These are phyloP conservation scores for Chymomyza caudatula DNA, from an alignment of 2,888 invertebrate species.

Conservation along the genomic window DNA sequence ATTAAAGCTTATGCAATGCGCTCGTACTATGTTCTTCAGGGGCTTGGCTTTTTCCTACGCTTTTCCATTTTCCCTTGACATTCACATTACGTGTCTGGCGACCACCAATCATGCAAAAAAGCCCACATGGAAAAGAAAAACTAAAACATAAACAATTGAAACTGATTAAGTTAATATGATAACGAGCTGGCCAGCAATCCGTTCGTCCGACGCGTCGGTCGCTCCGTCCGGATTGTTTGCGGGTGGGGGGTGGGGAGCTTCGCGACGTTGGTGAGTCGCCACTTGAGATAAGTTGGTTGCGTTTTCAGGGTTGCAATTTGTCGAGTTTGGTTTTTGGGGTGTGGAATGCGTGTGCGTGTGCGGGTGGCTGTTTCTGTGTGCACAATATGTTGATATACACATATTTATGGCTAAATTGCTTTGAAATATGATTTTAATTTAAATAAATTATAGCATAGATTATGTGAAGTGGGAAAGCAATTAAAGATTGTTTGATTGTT, in stretches of 20 bases:
- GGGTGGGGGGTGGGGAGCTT: background rate
- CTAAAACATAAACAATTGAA: constrained; percentile 70
- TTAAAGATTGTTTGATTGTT: constrained; percentile 1
- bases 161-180: constrained; percentile 72
- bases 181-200: constrained; percentile 37
- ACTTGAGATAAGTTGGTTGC: constrained; percentile 7
- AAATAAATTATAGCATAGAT: constrained; percentile 41
- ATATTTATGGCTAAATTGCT: constrained; percentile 40
- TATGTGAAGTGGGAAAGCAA: constrained; percentile 20
- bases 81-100: constrained; percentile 42
- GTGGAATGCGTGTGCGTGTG: background rate
- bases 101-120: constrained; percentile 65
- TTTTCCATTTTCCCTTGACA: background rate
- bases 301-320: background rate
- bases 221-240: constrained; percentile 9
- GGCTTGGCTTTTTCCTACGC: constrained; percentile 26
- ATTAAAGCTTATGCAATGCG: constrained; percentile 52
- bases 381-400: constrained; percentile 31
- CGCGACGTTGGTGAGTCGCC: constrained; percentile 1
- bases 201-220: too few species aligned
- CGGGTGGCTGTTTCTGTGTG: constrained; percentile 19
- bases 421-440: constrained; percentile 49
- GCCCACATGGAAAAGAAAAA: constrained; percentile 10
- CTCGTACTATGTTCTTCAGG: background rate
- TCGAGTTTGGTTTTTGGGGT: background rate